Conservation (phyloP, 2,797 vertebrate species). For the Diplodus puntazzo region DNA sequence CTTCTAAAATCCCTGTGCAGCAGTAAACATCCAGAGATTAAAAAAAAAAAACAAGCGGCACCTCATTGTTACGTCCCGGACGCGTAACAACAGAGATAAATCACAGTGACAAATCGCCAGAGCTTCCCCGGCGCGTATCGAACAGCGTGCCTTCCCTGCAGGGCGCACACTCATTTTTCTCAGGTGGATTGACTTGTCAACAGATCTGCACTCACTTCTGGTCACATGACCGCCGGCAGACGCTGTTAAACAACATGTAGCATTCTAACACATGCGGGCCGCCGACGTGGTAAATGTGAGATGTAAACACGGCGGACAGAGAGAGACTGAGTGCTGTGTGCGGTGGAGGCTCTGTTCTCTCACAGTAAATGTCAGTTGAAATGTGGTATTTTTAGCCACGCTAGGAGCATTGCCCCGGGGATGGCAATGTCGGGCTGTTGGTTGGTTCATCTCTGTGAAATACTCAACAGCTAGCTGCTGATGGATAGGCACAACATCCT, state of each 20-base stretch:
- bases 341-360: neutral
- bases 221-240: constrained; percentile 11
- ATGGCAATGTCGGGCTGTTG: neutral
- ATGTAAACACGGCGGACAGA: neutral
- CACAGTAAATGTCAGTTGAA: constrained; percentile 5
- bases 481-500: neutral
- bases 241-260: neutral
- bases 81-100: constrained; percentile 22
- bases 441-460: neutral
- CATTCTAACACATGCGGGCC: neutral
- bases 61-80: constrained; percentile 12
- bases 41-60: constrained; percentile 13
- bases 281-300: neutral
- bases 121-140: constrained; percentile 9
- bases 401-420: neutral
- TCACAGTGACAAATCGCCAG: constrained; percentile 39
- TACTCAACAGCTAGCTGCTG: neutral
- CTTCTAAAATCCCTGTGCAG: neutral
- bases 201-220: constrained; percentile 25
- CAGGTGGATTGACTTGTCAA: constrained; percentile 45
- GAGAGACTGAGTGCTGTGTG: neutral
- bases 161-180: constrained; percentile 13
- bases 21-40: constrained; percentile 26
- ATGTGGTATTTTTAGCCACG: constrained; percentile 8
- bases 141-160: neutral